Conservation (phyloP, 2,113 vertebrate genomes). For the Dryoscopus gambensis region DNA sequence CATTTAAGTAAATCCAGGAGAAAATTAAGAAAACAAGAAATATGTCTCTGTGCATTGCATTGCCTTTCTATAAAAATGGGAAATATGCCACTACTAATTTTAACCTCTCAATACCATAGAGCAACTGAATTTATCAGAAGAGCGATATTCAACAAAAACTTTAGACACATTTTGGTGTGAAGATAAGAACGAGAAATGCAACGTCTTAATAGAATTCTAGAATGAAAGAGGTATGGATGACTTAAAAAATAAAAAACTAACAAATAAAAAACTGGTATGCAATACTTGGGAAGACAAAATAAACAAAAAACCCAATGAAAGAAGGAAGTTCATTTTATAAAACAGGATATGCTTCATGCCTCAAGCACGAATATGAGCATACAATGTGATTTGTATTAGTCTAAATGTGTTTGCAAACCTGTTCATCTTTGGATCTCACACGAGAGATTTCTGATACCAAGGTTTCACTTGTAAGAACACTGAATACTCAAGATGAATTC, state of each 20-base stretch:
- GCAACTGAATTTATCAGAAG: not conserved
- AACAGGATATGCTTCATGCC: not conserved
- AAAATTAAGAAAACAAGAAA: not conserved
- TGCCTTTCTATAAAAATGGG: not conserved
- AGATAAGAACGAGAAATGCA: not conserved
- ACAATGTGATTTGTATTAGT: not conserved
- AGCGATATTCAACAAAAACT: not conserved
- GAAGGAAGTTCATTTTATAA: not conserved
- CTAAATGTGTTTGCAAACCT: not conserved
- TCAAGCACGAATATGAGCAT: not conserved
- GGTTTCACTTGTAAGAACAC: not conserved
- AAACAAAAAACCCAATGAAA: not conserved
- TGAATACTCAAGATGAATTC: not conserved
- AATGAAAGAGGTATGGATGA: not conserved
- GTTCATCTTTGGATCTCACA: not conserved
- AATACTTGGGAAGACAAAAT: not conserved
- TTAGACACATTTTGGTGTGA: not conserved
- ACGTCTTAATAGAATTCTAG: not conserved
- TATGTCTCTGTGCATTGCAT: not conserved
- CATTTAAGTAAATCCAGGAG: not conserved
- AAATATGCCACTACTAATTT: not conserved
- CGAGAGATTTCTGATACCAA: not conserved
- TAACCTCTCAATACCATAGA: not conserved
- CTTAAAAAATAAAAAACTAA: not conserved
- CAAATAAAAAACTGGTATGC: not conserved